Evolutionary conservation across 35 echinoderm and acorn worm genomes (phyloP), one percentile per base, ranked within the genome.

Genomic region (Antedon bifida): DNA sequence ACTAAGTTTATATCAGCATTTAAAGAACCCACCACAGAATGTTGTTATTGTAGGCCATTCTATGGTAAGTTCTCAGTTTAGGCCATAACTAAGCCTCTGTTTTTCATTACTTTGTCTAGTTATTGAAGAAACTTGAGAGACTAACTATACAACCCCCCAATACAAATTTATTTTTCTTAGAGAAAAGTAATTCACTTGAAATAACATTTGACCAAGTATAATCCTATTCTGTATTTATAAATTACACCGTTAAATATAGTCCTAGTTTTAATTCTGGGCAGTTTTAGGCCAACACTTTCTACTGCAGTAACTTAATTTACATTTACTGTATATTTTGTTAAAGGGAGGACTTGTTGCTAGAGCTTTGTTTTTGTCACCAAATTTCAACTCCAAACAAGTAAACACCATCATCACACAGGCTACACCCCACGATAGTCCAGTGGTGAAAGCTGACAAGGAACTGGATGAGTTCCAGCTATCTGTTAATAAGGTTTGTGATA

Each of bases 341-440:
- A 23, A 97, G 94, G 94, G 94, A 85, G 94, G 94, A 73, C 31
- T 97, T 28, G 81, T 97, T 32, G 90, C 90, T 2, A 89, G 91
- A 35, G 90, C 87, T 38, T 79, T 97, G 19, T 97, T 90, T 77
- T 84, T 88, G 19, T 74, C 85, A 23, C 88, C 90, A 34, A 39
- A 82, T 77, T 99, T 99, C 75, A 83, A 99, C 33, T 73, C 32
- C 19, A 90, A 74, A 36, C 75, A 79, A 0, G 90, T 99, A 0
- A 79, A 93, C 79, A 99, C 95, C 34, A 89, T 99, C 77, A 88
- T 99, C 78, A 99, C 91, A 12, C 91, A 93, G 88, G 95, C 91
- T 34, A 99, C 95, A 34, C 95, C 95, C 23, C 90, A 99, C 34
- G 51, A 33, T 35, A 83, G 26, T 51, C 82, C 95, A 28, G 91